phyloP scores from a whole-genome alignment of 2,888 invertebrate species.

The Malthinus seriepunctatus region DNA sequence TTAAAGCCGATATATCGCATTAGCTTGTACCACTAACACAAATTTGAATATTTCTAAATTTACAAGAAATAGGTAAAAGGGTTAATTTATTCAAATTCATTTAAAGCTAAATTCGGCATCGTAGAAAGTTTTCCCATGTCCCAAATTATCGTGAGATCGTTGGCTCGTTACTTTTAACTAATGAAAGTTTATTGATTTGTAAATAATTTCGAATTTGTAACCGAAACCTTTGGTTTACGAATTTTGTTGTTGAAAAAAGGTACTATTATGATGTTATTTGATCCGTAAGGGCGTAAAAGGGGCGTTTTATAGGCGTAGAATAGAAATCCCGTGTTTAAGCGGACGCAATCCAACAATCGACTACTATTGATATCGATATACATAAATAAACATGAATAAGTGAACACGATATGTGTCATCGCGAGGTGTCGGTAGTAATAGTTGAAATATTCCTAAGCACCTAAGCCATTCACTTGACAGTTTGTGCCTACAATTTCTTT shows the following conservation, averaged over 20 bases:
- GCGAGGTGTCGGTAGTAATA: conserved; percentile 27
- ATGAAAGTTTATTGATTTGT: no score
- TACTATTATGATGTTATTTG: conserved; percentile 26
- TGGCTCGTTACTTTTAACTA: no score
- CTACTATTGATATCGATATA: conserved; percentile 32
- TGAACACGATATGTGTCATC: conserved; percentile 20
- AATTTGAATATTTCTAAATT: no score
- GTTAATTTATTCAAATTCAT: no score
- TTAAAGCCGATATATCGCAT: no score
- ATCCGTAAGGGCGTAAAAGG: conserved; percentile 31
- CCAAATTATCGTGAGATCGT: no score
- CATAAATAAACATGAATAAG: conserved; percentile 33
- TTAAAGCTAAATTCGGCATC: no score
- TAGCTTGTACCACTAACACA: no score
- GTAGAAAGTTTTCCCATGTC: no score
- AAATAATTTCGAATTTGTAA: neutral
- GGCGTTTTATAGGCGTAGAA: conserved; percentile 31
- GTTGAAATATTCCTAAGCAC: conserved; percentile 9
- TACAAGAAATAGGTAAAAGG: no score
- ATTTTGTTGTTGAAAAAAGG: conserved; percentile 5
- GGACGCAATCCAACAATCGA: conserved; percentile 22
- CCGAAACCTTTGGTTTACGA: neutral
- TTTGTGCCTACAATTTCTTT: conserved; percentile 9
- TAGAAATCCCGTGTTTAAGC: conserved; percentile 32
- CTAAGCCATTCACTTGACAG: conserved; percentile 18